These are phyloP conservation scores for Jordanella pulchra DNA, from an alignment of 2,797 vertebrate species.

Conservation along the genomic window DNA sequence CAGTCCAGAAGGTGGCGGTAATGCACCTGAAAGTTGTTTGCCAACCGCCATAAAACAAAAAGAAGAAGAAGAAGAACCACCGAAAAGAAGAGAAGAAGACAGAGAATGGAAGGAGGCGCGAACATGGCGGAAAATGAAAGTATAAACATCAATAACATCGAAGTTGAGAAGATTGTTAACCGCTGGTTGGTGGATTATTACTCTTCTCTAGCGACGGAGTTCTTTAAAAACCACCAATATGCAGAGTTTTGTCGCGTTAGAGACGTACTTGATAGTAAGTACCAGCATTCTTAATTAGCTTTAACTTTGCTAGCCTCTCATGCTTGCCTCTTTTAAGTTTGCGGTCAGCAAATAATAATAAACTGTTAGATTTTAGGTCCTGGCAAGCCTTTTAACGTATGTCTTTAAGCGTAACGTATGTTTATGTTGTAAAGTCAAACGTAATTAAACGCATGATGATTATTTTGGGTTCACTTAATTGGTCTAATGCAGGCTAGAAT, in stretches of 20 bases:
- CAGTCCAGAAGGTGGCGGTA: background rate
- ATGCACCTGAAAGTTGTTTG: background rate
- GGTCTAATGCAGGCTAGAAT: no score
- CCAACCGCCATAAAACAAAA: background rate
- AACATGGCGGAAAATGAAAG: constrained; percentile 56
- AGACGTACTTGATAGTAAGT: constrained; percentile 68
- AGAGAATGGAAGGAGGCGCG: background rate
- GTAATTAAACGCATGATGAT: no score
- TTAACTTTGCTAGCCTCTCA: background rate
- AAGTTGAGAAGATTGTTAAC: constrained; percentile 60
- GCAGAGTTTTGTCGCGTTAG: constrained; percentile 55
- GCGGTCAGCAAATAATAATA: background rate
- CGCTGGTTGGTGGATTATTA: constrained; percentile 78
- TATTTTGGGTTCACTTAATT: no score
- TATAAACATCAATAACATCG: accelerated
- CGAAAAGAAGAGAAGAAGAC: background rate
- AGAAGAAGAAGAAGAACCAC: background rate
- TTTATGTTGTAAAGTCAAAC: no score
- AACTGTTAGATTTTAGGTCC: background rate
- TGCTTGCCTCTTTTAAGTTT: background rate
- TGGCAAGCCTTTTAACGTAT: background rate
- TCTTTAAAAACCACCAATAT: constrained; percentile 60
- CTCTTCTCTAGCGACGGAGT: constrained; percentile 45
- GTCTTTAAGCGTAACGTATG: background rate
- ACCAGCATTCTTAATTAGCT: background rate